phyloP scores from a whole-genome alignment of 2,888 invertebrate genomes.

The Oxyscelio sp. region DNA sequence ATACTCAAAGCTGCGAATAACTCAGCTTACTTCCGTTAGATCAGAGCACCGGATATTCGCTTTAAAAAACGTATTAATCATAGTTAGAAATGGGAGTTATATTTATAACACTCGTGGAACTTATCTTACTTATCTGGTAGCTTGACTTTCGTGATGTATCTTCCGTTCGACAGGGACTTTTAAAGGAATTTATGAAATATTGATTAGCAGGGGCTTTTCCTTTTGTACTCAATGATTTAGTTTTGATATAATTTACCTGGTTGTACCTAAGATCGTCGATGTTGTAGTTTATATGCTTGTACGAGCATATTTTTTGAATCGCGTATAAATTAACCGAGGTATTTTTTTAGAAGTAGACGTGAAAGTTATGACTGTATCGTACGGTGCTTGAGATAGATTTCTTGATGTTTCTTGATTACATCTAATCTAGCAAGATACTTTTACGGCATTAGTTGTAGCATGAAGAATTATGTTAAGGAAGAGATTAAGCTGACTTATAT shows the following conservation, averaged over 20 bases:
- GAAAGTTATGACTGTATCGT: neutral
- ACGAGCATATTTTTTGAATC: constrained; percentile 10
- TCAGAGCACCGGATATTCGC: constrained; percentile 30
- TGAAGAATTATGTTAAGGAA: too few relatives aligned
- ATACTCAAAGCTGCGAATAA: constrained; percentile 34
- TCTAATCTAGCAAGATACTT: too few relatives aligned
- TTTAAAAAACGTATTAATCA: constrained; percentile 53
- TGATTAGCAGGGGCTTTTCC: constrained; percentile 47
- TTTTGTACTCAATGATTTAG: constrained; percentile 21
- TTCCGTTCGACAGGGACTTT: constrained; percentile 41
- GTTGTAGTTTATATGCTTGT: constrained; percentile 29
- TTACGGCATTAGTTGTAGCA: too few relatives aligned
- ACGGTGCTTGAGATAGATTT: neutral
- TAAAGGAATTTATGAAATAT: constrained; percentile 54
- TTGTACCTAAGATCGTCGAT: constrained; percentile 10
- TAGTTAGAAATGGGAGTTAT: constrained; percentile 53
- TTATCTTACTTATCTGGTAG: constrained; percentile 58
- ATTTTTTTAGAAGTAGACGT: neutral
- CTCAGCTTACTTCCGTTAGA: constrained; percentile 32
- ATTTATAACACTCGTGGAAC: constrained; percentile 44
- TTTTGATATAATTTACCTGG: constrained; percentile 27
- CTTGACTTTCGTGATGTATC: constrained; percentile 54
- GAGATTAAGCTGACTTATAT: too few relatives aligned
- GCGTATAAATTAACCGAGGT: neutral
- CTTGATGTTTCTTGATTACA: neutral